A percentile compares a stretch with the other conserved stretches of the same genome.
Conservation (phyloP, 2,113 vertebrate species). For the Ageneiosus marmoratus region DNA sequence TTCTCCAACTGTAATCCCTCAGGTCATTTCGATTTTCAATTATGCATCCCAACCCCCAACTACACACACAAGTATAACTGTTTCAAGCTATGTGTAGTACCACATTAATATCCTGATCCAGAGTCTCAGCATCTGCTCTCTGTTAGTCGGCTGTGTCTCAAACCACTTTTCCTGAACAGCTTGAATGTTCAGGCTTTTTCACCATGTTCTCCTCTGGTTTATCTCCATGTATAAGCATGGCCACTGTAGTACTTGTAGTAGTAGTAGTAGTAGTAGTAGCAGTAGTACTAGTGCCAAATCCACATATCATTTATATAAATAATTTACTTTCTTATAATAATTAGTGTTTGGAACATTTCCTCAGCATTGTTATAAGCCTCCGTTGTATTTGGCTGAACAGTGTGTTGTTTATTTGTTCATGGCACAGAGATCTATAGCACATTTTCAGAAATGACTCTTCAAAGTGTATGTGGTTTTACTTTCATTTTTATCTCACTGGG, state of each 20-base stretch:
- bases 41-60: background rate
- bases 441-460: background rate
- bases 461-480: background rate
- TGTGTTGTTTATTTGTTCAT: conserved; percentile 36
- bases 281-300: too few relatives aligned
- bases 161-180: background rate
- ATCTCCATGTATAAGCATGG: background rate
- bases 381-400: conserved; percentile 46
- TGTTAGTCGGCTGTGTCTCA: background rate
- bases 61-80: background rate
- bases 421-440: conserved; percentile 6
- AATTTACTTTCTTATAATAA: too few relatives aligned
- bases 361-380: conserved; percentile 51
- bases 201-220: background rate
- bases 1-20: conserved; percentile 62
- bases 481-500: background rate
- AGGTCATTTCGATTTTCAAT: conserved; percentile 60
- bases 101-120: background rate
- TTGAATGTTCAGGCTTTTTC: background rate
- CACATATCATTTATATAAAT: too few relatives aligned
- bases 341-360: too few relatives aligned
- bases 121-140: background rate
- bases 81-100: background rate
- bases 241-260: background rate
- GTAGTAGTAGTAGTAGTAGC: background rate